Evolutionary conservation across 1,140 invertebrate species (phyloP).

Genomic region (Scaptodrosophila lebanonensis): DNA sequence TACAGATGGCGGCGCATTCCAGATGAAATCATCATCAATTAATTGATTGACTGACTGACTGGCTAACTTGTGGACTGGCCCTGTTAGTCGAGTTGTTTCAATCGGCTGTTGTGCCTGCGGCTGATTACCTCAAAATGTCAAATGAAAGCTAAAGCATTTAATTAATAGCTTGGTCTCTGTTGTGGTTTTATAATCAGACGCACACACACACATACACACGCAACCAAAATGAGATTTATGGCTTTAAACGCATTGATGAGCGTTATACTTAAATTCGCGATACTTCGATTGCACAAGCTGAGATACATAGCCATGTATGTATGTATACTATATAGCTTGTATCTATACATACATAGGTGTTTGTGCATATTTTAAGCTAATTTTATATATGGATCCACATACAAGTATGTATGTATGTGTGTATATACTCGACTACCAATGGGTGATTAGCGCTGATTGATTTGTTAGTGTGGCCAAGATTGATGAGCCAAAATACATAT

Average conservation of each 20-base stretch:
- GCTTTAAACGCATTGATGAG: too few relatives aligned
- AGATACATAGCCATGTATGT: too few relatives aligned
- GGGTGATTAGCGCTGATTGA: constrained; percentile 63
- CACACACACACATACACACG: constrained; percentile 18
- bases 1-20: constrained; percentile 14
- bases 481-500: background rate
- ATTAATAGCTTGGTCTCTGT: constrained; percentile 6
- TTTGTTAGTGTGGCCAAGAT: constrained; percentile 14
- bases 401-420: background rate
- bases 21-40: constrained; percentile 37
- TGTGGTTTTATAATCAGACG: constrained; percentile 6
- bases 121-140: constrained; percentile 46
- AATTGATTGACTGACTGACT: constrained; percentile 1
- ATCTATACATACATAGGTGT: too few relatives aligned
- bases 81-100: too few relatives aligned
- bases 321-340: too few relatives aligned
- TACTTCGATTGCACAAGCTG: constrained; percentile 37
- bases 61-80: too few relatives aligned
- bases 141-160: constrained; percentile 49
- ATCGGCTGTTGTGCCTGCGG: constrained; percentile 3
- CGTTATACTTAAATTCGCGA: background rate
- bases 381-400: background rate
- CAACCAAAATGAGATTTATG: too few relatives aligned
- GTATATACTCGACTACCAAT: constrained; percentile 18
- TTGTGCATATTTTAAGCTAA: constrained; percentile 12